These are phyloP conservation scores for Julus scandinavius DNA, from an alignment of 2,888 invertebrate genomes.

Conservation along the genomic window DNA sequence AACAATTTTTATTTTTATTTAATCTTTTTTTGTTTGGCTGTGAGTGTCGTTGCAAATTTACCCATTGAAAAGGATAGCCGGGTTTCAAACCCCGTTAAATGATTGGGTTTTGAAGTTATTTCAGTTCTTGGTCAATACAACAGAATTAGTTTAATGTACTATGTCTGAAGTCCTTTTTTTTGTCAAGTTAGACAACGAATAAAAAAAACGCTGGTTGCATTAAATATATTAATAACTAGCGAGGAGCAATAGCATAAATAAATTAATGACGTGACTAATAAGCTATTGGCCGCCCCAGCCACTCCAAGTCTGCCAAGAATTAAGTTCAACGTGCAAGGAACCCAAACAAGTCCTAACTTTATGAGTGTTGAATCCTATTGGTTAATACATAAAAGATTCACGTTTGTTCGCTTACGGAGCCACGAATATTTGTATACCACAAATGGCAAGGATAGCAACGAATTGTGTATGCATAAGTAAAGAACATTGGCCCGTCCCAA, in stretches of 20 bases:
- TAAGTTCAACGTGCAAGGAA: constrained; percentile 27
- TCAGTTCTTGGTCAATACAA: too few relatives aligned
- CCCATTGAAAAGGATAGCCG: too few relatives aligned
- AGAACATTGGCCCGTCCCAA: constrained; percentile 33
- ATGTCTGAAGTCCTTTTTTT: background rate
- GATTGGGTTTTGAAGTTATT: too few relatives aligned
- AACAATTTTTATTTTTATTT: too few relatives aligned
- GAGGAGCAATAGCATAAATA: constrained; percentile 15
- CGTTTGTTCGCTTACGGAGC: constrained; percentile 11
- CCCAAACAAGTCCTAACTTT: constrained; percentile 23
- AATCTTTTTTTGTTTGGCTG: too few relatives aligned
- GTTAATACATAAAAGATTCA: constrained; percentile 33
- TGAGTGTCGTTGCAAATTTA: too few relatives aligned
- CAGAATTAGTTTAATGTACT: too few relatives aligned
- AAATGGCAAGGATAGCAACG: constrained; percentile 27
- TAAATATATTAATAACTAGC: background rate
- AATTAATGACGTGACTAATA: constrained; percentile 21
- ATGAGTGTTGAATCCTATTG: constrained; percentile 5
- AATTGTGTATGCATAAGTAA: constrained; percentile 26
- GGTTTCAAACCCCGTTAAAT: too few relatives aligned
- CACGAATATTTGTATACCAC: constrained; percentile 33
- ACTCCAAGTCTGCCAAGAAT: constrained; percentile 17
- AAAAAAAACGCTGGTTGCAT: background rate
- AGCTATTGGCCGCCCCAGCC: background rate
- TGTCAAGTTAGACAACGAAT: background rate